These are phyloP conservation scores for Cyrtorhinus lividipennis DNA, from an alignment of 1,140 invertebrate genomes.

Conservation along the genomic window DNA sequence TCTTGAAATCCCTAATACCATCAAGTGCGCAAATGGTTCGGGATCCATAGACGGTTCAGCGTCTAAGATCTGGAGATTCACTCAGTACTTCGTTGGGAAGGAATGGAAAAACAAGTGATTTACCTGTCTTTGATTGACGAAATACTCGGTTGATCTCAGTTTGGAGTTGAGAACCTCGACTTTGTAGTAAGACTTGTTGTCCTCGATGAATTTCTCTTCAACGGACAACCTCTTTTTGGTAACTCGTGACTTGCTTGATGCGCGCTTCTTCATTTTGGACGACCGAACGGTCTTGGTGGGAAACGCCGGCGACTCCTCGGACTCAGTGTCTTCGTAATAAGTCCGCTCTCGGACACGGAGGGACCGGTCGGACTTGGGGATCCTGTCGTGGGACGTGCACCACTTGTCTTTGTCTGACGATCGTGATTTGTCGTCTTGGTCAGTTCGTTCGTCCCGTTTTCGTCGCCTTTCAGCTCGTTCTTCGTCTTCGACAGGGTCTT, in stretches of 20 bases:
- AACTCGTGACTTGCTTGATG: neutral
- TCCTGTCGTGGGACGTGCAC: neutral
- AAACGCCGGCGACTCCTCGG: neutral
- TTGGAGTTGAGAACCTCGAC: constrained; percentile 56
- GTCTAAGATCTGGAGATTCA: too few relatives aligned
- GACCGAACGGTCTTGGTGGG: neutral
- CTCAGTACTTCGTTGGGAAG: too few relatives aligned
- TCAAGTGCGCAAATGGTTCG: too few relatives aligned
- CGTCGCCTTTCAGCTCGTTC: neutral
- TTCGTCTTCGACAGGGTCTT: neutral
- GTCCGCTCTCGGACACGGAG: neutral
- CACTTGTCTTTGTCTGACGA: neutral
- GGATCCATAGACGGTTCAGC: too few relatives aligned
- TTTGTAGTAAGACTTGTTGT: constrained; percentile 52
- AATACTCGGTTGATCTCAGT: constrained; percentile 42
- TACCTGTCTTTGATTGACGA: constrained; percentile 27
- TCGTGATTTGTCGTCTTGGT: neutral
- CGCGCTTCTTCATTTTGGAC: neutral
- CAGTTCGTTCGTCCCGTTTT: neutral
- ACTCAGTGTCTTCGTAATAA: constrained; percentile 7
- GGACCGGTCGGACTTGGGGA: neutral
- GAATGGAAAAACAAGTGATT: too few relatives aligned
- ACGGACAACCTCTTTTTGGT: constrained; percentile 35
- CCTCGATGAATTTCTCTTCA: constrained; percentile 40
- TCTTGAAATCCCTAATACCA: too few relatives aligned